Conservation (phyloP, 1,140 invertebrate species). For the Panulirus ornatus region DNA sequence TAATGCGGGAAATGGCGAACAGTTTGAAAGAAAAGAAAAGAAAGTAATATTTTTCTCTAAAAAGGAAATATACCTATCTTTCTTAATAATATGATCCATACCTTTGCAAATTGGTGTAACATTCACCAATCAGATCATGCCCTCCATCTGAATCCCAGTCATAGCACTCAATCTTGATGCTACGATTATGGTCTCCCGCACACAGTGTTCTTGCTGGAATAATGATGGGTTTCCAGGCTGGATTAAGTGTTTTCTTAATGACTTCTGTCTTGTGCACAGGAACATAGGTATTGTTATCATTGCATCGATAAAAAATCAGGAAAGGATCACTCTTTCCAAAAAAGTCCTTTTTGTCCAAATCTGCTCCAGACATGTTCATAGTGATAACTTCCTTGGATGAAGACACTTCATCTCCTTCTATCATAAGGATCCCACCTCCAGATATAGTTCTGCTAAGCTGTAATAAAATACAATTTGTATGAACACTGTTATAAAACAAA, state of each 20-base stretch:
- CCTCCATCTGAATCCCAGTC: slow-evolving; percentile 80
- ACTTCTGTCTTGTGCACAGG: slow-evolving; percentile 81
- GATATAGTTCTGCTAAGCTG: slow-evolving; percentile 72
- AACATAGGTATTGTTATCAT: slow-evolving; percentile 80
- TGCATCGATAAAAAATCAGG: slow-evolving; percentile 79
- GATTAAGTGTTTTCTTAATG: slow-evolving; percentile 81
- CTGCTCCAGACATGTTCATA: slow-evolving; percentile 79
- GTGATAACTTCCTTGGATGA: slow-evolving; percentile 80
- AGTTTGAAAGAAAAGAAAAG: no score
- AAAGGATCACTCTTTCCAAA: slow-evolving; percentile 82
- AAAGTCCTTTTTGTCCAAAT: slow-evolving; percentile 81
- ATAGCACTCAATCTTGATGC: slow-evolving; percentile 79
- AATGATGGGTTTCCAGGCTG: slow-evolving; percentile 81
- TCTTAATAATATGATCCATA: not conserved
- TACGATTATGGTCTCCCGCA: slow-evolving; percentile 80
- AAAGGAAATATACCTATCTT: not conserved
- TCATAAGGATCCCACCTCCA: slow-evolving; percentile 77
- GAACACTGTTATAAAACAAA: no score
- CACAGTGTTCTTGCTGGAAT: slow-evolving; percentile 80
- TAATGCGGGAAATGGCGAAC: no score
- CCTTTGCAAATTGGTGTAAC: slow-evolving; percentile 77
- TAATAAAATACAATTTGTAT: no score
- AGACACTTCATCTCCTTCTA: slow-evolving; percentile 80
- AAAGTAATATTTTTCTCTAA: not conserved
- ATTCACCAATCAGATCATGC: slow-evolving; percentile 80